Conservation (phyloP, 2,797 vertebrate genomes). For the Lagocephalus sceleratus region DNA sequence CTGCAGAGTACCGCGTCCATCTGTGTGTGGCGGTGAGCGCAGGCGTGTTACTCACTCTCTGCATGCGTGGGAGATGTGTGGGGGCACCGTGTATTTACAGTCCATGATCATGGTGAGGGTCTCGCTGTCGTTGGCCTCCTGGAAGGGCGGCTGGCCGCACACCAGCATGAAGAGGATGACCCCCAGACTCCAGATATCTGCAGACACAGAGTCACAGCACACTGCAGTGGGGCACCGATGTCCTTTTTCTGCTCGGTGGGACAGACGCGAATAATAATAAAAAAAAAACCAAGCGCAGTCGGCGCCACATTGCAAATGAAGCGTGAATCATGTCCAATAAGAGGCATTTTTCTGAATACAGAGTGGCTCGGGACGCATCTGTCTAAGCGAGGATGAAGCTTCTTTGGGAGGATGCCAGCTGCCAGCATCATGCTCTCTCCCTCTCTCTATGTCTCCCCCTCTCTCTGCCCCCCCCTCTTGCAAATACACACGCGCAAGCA, state of each 20-base stretch:
- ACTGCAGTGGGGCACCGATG: not conserved
- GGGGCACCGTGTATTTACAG: slow-evolving; percentile 85
- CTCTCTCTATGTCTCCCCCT: slow-evolving; percentile 11
- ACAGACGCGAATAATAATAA: slow-evolving; percentile 30
- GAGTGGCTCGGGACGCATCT: slow-evolving; percentile 45
- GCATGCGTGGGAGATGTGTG: slow-evolving; percentile 79
- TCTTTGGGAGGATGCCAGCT: slow-evolving; percentile 20
- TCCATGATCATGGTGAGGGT: slow-evolving; percentile 95
- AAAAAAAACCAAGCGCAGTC: slow-evolving; percentile 14
- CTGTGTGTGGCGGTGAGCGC: slow-evolving; percentile 20
- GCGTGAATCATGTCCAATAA: slow-evolving; percentile 55
- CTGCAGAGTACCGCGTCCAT: slow-evolving; percentile 55
- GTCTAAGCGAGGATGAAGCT: slow-evolving; percentile 39
- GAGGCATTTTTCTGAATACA: slow-evolving; percentile 49
- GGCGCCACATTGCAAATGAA: slow-evolving; percentile 42
- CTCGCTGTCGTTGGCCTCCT: slow-evolving; percentile 90
- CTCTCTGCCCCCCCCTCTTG: not conserved
- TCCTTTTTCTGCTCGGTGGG: slow-evolving; percentile 50
- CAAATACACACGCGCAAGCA: not conserved
- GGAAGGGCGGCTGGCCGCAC: slow-evolving; percentile 88
- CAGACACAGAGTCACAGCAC: slow-evolving; percentile 22
- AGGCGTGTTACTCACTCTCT: slow-evolving; percentile 76
- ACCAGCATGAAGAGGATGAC: slow-evolving; percentile 92
- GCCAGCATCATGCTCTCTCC: slow-evolving; percentile 17
- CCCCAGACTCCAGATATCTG: slow-evolving; percentile 90